Evolutionary conservation across 2,888 invertebrate species (phyloP).

Genomic region (Cephus sareptanus): DNA sequence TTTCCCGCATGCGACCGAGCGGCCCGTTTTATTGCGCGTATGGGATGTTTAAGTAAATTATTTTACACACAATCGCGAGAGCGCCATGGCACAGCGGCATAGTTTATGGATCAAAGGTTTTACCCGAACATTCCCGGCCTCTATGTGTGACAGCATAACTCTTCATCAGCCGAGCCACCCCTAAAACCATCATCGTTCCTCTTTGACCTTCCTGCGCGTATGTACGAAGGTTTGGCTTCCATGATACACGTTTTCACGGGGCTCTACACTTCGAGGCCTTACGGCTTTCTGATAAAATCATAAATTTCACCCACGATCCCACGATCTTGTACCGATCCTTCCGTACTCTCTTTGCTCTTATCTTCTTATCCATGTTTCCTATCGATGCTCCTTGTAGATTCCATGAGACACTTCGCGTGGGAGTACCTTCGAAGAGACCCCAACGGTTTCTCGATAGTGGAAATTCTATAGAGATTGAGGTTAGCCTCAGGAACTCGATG

Average conservation of each 20-base stretch:
- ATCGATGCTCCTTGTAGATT: background rate
- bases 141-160: slow-evolving; percentile 30
- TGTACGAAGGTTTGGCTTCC: background rate
- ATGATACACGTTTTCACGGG: background rate
- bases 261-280: background rate
- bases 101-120: slow-evolving; percentile 48
- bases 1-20: slow-evolving; percentile 9
- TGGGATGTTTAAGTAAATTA: slow-evolving; percentile 47
- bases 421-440: background rate
- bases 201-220: background rate
- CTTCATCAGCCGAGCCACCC: slow-evolving; percentile 25
- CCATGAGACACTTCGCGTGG: background rate
- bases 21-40: slow-evolving; percentile 40
- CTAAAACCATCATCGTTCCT: slow-evolving; percentile 15
- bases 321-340: background rate
- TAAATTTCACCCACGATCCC: background rate
- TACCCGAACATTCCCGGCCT: slow-evolving; percentile 37
- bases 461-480: background rate
- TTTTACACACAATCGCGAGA: slow-evolving; percentile 43
- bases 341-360: background rate
- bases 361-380: background rate
- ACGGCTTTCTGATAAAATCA: background rate
- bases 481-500: background rate
- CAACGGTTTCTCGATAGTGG: background rate
- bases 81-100: slow-evolving; percentile 44